Evolutionary conservation across 2,888 invertebrate species (phyloP).

Genomic region (Allolobophora icterica): DNA sequence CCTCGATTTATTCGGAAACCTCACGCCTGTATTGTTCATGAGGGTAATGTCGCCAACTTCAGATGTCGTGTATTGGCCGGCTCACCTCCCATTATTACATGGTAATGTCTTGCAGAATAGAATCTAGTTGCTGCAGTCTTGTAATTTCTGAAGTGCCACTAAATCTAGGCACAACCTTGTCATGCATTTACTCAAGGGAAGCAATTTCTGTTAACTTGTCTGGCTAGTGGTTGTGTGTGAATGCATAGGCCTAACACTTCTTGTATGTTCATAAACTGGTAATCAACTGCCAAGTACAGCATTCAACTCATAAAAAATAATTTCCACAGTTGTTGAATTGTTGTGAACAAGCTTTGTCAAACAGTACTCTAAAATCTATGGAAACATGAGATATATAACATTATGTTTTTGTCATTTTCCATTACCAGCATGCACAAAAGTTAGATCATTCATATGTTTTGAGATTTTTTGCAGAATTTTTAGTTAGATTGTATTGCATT

Average conservation of each 20-base stretch:
- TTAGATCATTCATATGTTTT: not conserved
- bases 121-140: not conserved
- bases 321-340: not conserved
- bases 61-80: slow-evolving; percentile 92
- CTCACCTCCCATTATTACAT: slow-evolving; percentile 91
- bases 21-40: slow-evolving; percentile 91
- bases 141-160: not conserved
- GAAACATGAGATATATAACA: not conserved
- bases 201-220: not conserved
- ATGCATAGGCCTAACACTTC: not conserved
- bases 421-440: not conserved
- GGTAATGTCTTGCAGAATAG: slow-evolving; percentile 69
- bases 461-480: not conserved
- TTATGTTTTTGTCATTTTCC: not conserved
- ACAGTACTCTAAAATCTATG: not conserved
- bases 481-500: not conserved
- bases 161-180: not conserved
- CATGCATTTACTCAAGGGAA: not conserved
- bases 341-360: too few species aligned
- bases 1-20: slow-evolving; percentile 97
- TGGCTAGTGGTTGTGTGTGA: not conserved
- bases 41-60: slow-evolving; percentile 96
- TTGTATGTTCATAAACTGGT: not conserved
- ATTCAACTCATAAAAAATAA: not conserved
- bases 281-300: not conserved